phyloP scores from a whole-genome alignment of 30 jellyfish, hydroid and myxozoan genomes.

The Pelagia noctiluca region DNA sequence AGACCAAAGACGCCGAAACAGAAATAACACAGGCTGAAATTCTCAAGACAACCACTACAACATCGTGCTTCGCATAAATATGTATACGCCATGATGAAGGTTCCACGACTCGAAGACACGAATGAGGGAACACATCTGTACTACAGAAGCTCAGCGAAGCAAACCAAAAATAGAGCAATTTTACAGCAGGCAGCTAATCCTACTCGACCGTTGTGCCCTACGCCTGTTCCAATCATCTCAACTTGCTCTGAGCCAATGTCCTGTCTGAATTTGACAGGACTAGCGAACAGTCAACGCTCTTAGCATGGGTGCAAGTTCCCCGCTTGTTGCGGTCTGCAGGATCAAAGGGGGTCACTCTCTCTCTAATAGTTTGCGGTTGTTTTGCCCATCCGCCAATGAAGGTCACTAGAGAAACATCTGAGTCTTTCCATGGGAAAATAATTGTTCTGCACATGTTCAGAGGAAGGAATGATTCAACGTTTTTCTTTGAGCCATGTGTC shows the following conservation, averaged over 20 bases:
- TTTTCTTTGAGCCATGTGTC: too few relatives aligned
- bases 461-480: too few relatives aligned
- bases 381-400: constrained; percentile 1
- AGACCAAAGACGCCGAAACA: too few relatives aligned
- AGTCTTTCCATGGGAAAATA: too few relatives aligned
- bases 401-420: neutral
- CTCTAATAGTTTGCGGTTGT: constrained; percentile 6
- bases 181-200: constrained; percentile 18
- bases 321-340: neutral
- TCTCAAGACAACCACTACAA: too few relatives aligned
- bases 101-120: neutral
- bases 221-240: neutral
- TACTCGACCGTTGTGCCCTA: neutral
- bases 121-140: constrained; percentile 12
- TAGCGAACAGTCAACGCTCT: constrained; percentile 5
- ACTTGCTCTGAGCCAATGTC: neutral
- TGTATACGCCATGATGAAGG: neutral
- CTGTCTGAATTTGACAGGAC: neutral
- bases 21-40: too few relatives aligned
- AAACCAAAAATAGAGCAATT: neutral
- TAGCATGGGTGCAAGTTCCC: constrained; percentile 9
- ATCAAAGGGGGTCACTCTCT: constrained; percentile 9
- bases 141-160: neutral
- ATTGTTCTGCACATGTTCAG: too few relatives aligned
- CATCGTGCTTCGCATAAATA: too few relatives aligned